phyloP scores from a whole-genome alignment of 2,797 vertebrate genomes.

The Galago senegalensis region DNA sequence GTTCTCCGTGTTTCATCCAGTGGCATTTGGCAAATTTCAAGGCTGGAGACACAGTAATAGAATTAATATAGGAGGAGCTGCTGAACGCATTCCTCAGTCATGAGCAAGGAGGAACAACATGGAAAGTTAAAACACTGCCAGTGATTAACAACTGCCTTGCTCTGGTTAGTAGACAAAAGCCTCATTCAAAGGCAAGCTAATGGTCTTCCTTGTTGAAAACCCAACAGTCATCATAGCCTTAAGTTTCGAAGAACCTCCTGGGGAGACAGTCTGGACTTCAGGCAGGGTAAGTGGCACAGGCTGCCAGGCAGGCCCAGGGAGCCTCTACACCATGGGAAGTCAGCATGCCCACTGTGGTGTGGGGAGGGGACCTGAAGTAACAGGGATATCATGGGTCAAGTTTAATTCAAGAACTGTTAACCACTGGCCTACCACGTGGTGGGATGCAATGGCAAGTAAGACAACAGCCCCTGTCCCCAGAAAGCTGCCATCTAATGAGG shows the following conservation, averaged over 20 bases:
- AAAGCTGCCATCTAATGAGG: neutral
- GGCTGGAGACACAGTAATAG: neutral
- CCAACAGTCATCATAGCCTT: neutral
- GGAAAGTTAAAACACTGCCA: neutral
- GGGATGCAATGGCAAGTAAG: neutral
- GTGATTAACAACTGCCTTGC: neutral
- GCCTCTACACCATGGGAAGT: neutral
- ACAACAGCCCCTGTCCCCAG: neutral
- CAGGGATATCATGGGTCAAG: neutral
- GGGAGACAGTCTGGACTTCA: neutral
- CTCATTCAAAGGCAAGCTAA: neutral
- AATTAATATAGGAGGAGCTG: neutral
- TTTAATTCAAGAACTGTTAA: neutral
- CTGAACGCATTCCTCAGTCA: neutral
- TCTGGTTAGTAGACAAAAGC: neutral
- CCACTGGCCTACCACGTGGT: neutral
- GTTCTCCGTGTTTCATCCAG: slow-evolving; percentile 7
- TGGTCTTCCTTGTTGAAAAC: neutral
- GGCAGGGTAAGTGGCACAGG: neutral
- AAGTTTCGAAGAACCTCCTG: neutral
- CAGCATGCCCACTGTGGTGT: neutral
- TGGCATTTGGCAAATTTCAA: neutral
- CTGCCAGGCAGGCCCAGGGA: neutral
- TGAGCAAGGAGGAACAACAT: neutral
- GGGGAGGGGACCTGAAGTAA: neutral